A percentile compares a stretch with the other conserved stretches of the same genome.
phyloP scores from a whole-genome alignment of 2,797 vertebrate species.

The Monodelphis domestica region DNA sequence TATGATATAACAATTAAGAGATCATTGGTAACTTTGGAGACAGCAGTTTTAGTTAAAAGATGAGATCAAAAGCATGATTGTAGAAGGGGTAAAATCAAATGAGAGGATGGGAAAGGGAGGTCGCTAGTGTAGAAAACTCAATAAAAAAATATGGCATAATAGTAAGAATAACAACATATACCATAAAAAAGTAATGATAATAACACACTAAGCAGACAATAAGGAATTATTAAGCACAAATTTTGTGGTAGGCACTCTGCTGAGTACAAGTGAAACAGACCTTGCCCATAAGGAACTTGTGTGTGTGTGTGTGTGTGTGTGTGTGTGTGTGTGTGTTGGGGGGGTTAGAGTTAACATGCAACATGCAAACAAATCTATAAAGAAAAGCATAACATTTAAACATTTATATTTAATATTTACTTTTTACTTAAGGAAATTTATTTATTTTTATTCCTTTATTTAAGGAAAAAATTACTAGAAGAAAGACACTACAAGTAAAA shows the following conservation, averaged over 20 bases:
- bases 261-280: background rate
- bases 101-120: background rate
- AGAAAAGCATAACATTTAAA: too few relatives aligned
- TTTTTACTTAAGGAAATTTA: too few relatives aligned
- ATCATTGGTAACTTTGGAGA: background rate
- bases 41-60: background rate
- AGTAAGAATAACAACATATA: background rate
- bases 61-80: background rate
- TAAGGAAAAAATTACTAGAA: background rate
- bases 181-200: too few relatives aligned
- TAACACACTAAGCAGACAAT: too few relatives aligned
- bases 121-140: too few relatives aligned
- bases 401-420: too few relatives aligned
- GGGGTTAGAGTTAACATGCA: too few relatives aligned
- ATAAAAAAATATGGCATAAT: background rate
- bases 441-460: too few relatives aligned
- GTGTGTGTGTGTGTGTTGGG: too few relatives aligned
- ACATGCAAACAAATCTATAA: background rate
- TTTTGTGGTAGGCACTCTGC: background rate
- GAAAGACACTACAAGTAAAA: background rate
- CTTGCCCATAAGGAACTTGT: too few relatives aligned
- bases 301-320: too few relatives aligned
- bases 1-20: background rate
- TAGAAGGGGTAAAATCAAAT: background rate
- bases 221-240: background rate